Percentiles rank a stretch among this genome's conserved stretches.
phyloP scores from a whole-genome alignment of 92 coral and sea anemone species.

The Zoanthus sansibaricus region DNA sequence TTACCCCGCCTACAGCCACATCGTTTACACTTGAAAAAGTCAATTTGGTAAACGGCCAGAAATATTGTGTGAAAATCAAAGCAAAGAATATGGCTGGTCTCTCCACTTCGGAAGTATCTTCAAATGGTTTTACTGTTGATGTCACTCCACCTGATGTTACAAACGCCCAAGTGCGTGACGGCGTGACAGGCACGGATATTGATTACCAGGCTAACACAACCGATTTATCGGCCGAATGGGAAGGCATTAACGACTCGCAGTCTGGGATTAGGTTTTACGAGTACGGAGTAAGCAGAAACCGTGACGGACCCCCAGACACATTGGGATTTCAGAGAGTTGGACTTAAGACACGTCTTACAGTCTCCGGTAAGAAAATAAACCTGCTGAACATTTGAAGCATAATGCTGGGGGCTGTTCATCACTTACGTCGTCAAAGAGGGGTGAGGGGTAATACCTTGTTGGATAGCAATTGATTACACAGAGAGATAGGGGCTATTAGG shows the following conservation, averaged over 20 bases:
- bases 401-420: no score
- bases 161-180: conserved; percentile 84
- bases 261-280: conserved; percentile 78
- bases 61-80: conserved; percentile 85
- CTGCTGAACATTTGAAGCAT: no score
- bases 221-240: conserved; percentile 85
- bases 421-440: no score
- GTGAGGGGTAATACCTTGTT: no score
- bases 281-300: conserved; percentile 79
- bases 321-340: conserved; percentile 63
- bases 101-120: conserved; percentile 74
- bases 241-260: conserved; percentile 79
- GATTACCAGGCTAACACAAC: conserved; percentile 80
- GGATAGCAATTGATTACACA: no score
- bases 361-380: conserved; percentile 33
- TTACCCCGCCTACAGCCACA: conserved; percentile 70
- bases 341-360: conserved; percentile 57
- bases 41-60: conserved; percentile 84
- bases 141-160: conserved; percentile 78
- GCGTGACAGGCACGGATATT: conserved; percentile 76
- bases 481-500: no score
- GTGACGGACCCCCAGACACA: conserved; percentile 76
- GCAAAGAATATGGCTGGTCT: conserved; percentile 92
- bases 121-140: conserved; percentile 83
- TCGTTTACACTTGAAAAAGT: conserved; percentile 61